Conservation (phyloP, 2,888 invertebrate species). For the Cartodere bifasciata region DNA sequence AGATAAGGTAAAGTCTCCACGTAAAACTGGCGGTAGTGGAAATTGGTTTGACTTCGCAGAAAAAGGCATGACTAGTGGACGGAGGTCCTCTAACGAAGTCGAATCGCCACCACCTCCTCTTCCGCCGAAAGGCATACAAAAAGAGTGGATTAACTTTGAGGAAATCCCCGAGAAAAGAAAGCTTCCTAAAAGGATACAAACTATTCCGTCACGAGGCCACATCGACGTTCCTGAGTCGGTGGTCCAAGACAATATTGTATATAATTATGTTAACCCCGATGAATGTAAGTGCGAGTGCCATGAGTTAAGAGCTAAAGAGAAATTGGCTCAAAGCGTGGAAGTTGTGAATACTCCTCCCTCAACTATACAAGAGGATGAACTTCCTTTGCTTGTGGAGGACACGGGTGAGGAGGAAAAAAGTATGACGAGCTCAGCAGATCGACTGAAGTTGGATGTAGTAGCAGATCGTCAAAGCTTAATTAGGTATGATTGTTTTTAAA, state of each 20-base stretch:
- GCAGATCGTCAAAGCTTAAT: constrained; percentile 33
- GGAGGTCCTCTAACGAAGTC: constrained; percentile 24
- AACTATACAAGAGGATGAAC: constrained; percentile 35
- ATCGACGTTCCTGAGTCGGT: constrained; percentile 35
- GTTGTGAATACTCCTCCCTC: constrained; percentile 13
- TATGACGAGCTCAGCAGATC: constrained; percentile 24
- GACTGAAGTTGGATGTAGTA: constrained; percentile 27
- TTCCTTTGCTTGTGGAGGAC: constrained; percentile 38
- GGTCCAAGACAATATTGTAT: constrained; percentile 39
- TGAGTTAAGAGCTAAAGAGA: constrained; percentile 36
- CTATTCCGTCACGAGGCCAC: constrained; percentile 50
- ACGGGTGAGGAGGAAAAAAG: constrained; percentile 29
- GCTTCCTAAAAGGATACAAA: constrained; percentile 71
- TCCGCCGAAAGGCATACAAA: constrained; percentile 33
- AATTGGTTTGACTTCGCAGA: constrained; percentile 52
- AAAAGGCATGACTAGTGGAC: constrained; percentile 39
- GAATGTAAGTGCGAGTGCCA: constrained; percentile 83
- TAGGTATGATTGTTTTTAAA: constrained; percentile 25
- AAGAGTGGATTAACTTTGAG: constrained; percentile 77
- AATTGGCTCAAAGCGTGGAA: constrained; percentile 21
- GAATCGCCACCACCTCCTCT: constrained; percentile 33
- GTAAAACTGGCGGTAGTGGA: constrained; percentile 33
- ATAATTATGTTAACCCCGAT: constrained; percentile 75
- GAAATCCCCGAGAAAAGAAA: constrained; percentile 74
- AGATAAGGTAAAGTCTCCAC: constrained; percentile 39